phyloP scores from a whole-genome alignment of 35 echinoderm and acorn worm species.

The Ophioderma brevispina region DNA sequence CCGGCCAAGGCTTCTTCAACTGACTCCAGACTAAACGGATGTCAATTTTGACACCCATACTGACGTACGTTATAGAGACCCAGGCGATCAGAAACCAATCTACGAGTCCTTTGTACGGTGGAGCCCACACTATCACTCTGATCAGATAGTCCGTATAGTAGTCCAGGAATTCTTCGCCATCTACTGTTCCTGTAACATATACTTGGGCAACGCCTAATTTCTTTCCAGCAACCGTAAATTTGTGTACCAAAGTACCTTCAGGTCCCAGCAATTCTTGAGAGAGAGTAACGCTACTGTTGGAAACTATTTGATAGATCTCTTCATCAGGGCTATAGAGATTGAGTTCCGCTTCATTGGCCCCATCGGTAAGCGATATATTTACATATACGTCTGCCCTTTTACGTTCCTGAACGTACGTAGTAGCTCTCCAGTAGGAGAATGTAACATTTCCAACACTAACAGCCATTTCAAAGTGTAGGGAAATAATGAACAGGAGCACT shows the following conservation, averaged over 20 bases:
- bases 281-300: neutral
- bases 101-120: neutral
- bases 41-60: slow-evolving; percentile 85
- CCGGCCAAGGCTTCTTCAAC: slow-evolving; percentile 55
- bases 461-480: too few relatives aligned
- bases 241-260: neutral
- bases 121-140: neutral
- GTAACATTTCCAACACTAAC: too few relatives aligned
- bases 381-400: neutral
- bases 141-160: neutral
- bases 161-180: neutral
- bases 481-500: too few relatives aligned
- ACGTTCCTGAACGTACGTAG: neutral
- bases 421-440: too few relatives aligned
- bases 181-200: neutral
- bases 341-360: neutral
- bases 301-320: neutral
- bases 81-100: slow-evolving; percentile 39
- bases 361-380: neutral
- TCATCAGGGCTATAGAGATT: neutral
- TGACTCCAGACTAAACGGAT: slow-evolving; percentile 47
- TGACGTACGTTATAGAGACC: slow-evolving; percentile 77
- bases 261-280: neutral
- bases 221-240: neutral
- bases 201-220: neutral